These are phyloP conservation scores for Lepeophtheirus nordmannii DNA, from an alignment of 2,888 invertebrate genomes.

Conservation along the genomic window DNA sequence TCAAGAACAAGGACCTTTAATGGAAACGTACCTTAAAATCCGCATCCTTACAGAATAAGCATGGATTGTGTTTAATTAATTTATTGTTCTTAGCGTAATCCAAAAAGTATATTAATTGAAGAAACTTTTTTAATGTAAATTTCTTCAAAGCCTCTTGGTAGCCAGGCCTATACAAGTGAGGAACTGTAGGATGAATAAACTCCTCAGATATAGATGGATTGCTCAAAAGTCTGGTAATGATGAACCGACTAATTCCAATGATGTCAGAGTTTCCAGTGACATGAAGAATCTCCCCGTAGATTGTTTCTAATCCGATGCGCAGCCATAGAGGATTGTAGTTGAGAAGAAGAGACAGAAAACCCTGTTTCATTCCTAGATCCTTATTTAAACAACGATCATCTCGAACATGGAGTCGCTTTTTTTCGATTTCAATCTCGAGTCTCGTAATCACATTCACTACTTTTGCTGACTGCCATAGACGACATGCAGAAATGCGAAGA, in stretches of 20 bases:
- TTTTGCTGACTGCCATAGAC: constrained; percentile 32
- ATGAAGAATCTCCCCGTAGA: constrained; percentile 57
- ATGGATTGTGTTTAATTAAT: constrained; percentile 74
- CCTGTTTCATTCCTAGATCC: constrained; percentile 61
- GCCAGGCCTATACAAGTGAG: constrained; percentile 41
- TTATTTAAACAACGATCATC: constrained; percentile 62
- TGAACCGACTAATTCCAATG: constrained; percentile 57
- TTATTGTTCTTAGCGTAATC: constrained; percentile 64
- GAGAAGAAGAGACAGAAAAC: constrained; percentile 55
- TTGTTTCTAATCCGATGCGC: constrained; percentile 67
- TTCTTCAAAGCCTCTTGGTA: constrained; percentile 40
- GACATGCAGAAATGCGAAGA: constrained; percentile 31
- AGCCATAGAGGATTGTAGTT: constrained; percentile 82
- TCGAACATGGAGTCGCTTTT: constrained; percentile 54
- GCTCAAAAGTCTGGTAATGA: constrained; percentile 54
- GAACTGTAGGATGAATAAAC: constrained; percentile 48
- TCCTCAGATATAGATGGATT: constrained; percentile 50
- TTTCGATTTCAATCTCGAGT: constrained; percentile 53
- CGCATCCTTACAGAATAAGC: constrained; percentile 49
- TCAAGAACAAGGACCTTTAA: not conserved
- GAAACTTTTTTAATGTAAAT: constrained; percentile 64
- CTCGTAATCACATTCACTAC: constrained; percentile 50
- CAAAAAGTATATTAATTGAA: constrained; percentile 64
- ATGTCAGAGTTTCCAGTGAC: constrained; percentile 62
- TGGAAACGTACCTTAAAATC: constrained; percentile 35